Base-by-base conservation (phyloP, 1,140 invertebrate genomes). In the Marisa cornuarietis region DNA sequence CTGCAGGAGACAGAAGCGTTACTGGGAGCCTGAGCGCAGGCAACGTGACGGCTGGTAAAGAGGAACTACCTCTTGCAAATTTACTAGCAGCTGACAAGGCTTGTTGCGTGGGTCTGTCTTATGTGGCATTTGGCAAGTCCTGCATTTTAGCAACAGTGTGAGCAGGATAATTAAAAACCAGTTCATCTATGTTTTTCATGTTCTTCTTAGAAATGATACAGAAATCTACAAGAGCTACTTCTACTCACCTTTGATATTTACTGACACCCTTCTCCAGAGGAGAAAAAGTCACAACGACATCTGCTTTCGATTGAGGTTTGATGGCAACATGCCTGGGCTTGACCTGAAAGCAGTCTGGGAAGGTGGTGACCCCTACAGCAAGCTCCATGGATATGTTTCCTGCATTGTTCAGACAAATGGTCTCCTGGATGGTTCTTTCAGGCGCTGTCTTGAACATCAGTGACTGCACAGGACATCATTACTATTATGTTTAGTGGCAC, bases 331-430 rank as follows among this genome's bases (percentile, higher is more conserved):
- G 69, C 16, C 62, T 58, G 4, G 83, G 84, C 26, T 69, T 63
- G 0, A 85, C 78, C 24, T 52, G 77, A 71, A 87, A 85, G 18
- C 79, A 62, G 22, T 85, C 82, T 49, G 63, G 52, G 62, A 78
- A 79, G 10, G 80, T 79, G 26, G 79, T 52, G 13, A 85, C 65
- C 13, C 62, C 66, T 18, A 87, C 61, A 14, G 78, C 71, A 11
- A 85, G 66, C 22, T 83, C 72, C 73, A 85, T 76, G 24, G 77
- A 65, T 61, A 86, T 86, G 75, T 86, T 86, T 4, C 85, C 86
- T 26, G 76, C 79, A 79, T 86, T 86, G 75, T 80, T 83, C n/a
- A 85, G 58, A 31, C 42, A 66, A 31, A 84, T 69, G 20, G 31
- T 82, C 58, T 82, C 76, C 31, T 68, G 78, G 8, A 76, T 69